Evolutionary conservation across 2,888 invertebrate genomes (phyloP).

Genomic region (Synanthedon tipuliformis): DNA sequence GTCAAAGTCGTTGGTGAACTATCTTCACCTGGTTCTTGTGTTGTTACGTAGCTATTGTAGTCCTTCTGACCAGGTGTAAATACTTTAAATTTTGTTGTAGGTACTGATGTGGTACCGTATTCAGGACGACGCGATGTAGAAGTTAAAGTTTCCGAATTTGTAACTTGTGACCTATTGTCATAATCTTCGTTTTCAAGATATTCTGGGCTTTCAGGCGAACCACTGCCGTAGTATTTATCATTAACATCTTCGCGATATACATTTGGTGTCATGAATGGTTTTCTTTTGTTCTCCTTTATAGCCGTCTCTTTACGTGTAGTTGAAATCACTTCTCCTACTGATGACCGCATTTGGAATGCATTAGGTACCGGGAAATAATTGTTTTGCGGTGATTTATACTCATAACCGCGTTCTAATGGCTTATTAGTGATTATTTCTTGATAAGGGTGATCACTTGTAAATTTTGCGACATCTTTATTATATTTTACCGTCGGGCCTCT

Average conservation of each 20-base stretch:
- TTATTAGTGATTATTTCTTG: neutral
- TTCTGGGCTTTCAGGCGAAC: neutral
- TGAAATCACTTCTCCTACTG: slow-evolving; percentile 1
- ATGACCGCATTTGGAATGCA: slow-evolving; percentile 6
- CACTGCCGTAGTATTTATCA: neutral
- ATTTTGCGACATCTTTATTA: too few species aligned
- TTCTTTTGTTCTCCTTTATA: slow-evolving; percentile 4
- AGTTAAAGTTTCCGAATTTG: neutral
- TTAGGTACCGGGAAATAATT: slow-evolving; percentile 10
- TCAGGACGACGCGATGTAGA: neutral
- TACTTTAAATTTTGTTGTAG: neutral
- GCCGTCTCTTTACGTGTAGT: neutral
- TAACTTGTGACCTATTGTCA: neutral
- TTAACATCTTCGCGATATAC: slow-evolving; percentile 8
- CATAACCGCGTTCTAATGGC: slow-evolving; percentile 15
- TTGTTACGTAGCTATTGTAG: too few species aligned
- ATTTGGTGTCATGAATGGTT: slow-evolving; percentile 20
- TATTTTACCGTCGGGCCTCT: too few species aligned
- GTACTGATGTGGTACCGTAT: neutral
- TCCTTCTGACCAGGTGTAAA: neutral
- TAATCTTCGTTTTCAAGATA: neutral
- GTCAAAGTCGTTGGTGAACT: slow-evolving; percentile 13
- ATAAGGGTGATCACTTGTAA: neutral
- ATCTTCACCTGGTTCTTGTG: neutral
- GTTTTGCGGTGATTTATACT: slow-evolving; percentile 17